Conservation (phyloP, 2,888 invertebrate species). For the Acronicta alni region DNA sequence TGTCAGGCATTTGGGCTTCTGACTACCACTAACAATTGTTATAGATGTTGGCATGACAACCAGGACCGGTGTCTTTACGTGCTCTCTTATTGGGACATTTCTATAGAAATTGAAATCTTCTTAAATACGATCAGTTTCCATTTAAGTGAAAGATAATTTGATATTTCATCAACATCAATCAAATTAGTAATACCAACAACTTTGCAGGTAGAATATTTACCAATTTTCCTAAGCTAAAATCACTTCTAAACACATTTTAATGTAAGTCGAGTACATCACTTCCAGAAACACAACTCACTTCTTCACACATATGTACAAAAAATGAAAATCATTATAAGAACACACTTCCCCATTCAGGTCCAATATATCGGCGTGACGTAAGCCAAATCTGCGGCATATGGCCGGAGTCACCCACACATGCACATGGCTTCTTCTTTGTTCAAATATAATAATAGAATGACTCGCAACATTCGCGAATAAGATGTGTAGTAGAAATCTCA, state of each 20-base stretch:
- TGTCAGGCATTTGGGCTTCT: too few relatives aligned
- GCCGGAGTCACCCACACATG: constrained; percentile 57
- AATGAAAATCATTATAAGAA: constrained; percentile 44
- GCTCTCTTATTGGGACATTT: too few relatives aligned
- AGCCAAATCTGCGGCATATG: constrained; percentile 80
- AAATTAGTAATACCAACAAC: too few relatives aligned
- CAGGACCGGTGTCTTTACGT: too few relatives aligned
- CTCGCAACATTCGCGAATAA: constrained; percentile 81
- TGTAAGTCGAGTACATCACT: constrained; percentile 2
- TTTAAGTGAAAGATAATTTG: too few relatives aligned
- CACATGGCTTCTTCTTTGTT: constrained; percentile 72
- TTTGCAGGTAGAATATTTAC: too few relatives aligned
- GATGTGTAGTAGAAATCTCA: constrained; percentile 83
- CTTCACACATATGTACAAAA: constrained; percentile 18
- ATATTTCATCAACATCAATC: too few relatives aligned
- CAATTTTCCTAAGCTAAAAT: too few relatives aligned
- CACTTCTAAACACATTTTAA: background rate
- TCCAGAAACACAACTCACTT: background rate
- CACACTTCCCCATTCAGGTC: constrained; percentile 63
- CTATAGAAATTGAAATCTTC: too few relatives aligned
- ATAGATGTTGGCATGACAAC: too few relatives aligned
- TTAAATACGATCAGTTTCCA: too few relatives aligned
- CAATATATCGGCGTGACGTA: constrained; percentile 81
- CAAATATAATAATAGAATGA: constrained; percentile 84
- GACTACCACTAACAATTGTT: too few relatives aligned